These are phyloP conservation scores for Hyposmocoma kahamanoa DNA, from an alignment of 1,140 invertebrate species.

Conservation along the genomic window DNA sequence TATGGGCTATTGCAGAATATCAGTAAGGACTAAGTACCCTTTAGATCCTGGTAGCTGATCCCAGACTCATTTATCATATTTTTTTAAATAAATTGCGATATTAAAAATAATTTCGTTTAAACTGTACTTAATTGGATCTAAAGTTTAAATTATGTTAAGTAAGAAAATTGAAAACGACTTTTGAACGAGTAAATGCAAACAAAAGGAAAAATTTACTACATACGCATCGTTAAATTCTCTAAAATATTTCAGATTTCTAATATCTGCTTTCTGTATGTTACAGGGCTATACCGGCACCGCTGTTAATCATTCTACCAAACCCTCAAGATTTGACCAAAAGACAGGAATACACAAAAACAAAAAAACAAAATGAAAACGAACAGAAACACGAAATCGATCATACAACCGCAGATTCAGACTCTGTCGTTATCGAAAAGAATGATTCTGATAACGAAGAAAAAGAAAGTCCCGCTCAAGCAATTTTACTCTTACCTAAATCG, in stretches of 20 bases:
- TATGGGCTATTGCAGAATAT: no score
- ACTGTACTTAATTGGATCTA: no score
- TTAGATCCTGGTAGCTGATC: no score
- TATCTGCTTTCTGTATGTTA: constrained; percentile 1
- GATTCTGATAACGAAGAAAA: constrained; percentile 18
- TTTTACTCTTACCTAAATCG: constrained; percentile 34
- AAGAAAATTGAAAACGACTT: not conserved
- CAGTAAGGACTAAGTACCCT: no score
- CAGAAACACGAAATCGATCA: not conserved
- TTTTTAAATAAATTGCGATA: no score
- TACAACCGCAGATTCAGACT: constrained; percentile 24
- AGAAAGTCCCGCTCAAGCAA: constrained; percentile 21
- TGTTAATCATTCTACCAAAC: constrained; percentile 38
- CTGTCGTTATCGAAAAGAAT: constrained; percentile 32
- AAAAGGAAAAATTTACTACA: not conserved
- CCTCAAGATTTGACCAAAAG: constrained; percentile 3
- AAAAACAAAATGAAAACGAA: constrained; percentile 25
- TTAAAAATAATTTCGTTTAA: no score
- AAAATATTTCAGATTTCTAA: not conserved
- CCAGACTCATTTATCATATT: no score
- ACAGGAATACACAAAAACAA: constrained; percentile 14
- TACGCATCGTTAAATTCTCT: not conserved
- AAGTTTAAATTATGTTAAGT: no score
- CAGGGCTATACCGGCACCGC: constrained; percentile 27
- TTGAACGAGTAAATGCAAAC: not conserved